Evolutionary conservation across 2,797 vertebrate species (phyloP), one percentile per base, ranked within the genome.

Genomic region (Argya squamiceps): DNA sequence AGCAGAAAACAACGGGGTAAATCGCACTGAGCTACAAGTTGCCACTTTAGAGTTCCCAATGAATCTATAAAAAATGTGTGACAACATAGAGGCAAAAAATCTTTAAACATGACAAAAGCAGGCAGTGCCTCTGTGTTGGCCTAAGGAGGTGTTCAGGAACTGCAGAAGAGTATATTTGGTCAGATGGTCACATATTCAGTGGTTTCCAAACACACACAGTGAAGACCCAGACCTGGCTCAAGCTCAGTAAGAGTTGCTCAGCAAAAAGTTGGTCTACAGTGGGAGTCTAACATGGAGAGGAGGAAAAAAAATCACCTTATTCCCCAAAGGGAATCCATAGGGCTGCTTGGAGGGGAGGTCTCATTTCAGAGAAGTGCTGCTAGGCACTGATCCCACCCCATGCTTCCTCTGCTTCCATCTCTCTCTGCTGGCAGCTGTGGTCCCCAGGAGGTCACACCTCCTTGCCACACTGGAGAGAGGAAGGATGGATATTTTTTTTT

Each of bases 1-100:
- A 85, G 93, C 56, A 82, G 90, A 94, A 94, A 96, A 91, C 89
- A 95, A 89, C 53, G 8, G 83, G 84, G 81, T 77, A 96, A 95
- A 95, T 83, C 84, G 60, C 71, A 49, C 36, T 0, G 0, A 94
- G 80, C 63, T 94, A 47, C 84, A 71, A 92, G 90, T 37, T 2
- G 0, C 56, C 76, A 6, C 82, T 78, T 92, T 2, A 32, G 56
- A 81, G 56, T 50, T 82, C 59, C 77, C 65, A 70, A 75, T 0
- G 7, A 74, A 79, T 81, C 89, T 86, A 29, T 47, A 75, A 85
- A 84, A 76, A 84, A 14, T 32, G 15, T 9, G 56, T 39, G 82
- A 65, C 30, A 71, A 27, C 3, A 4, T 0, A 81, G 53, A 62
- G 58, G 58, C 55, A 81, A 39, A 56, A 91, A 76, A 77, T 55